These are phyloP conservation scores for Leptobrachium ailaonicum DNA, from an alignment of 2,113 vertebrate genomes.

Conservation along the genomic window DNA sequence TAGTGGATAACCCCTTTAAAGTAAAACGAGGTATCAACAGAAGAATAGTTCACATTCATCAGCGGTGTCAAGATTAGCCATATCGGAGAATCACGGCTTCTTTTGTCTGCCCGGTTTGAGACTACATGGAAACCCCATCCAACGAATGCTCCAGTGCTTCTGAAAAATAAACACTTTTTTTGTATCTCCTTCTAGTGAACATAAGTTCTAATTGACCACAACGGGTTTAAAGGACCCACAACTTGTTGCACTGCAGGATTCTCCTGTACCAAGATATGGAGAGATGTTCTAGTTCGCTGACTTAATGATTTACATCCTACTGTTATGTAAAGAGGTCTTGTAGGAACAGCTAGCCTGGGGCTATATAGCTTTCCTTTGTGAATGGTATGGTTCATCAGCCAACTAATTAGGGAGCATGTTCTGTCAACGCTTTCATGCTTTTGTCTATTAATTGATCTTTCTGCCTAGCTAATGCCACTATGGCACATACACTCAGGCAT, in stretches of 20 bases:
- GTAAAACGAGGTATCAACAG: no score
- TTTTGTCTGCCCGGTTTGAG: no score
- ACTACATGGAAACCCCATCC: background rate
- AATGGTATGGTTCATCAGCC: slow-evolving; percentile 64
- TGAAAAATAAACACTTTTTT: background rate
- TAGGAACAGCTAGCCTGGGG: slow-evolving; percentile 46
- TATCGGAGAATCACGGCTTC: no score
- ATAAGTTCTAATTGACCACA: slow-evolving; percentile 5
- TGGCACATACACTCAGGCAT: slow-evolving; percentile 53
- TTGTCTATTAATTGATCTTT: slow-evolving; percentile 72
- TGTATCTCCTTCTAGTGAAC: background rate
- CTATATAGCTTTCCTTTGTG: slow-evolving; percentile 55
- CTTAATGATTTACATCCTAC: slow-evolving; percentile 44
- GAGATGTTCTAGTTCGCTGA: slow-evolving; percentile 20
- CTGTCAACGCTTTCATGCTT: slow-evolving; percentile 68
- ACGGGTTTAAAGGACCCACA: background rate
- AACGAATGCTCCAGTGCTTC: background rate
- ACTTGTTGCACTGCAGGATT: slow-evolving; percentile 29
- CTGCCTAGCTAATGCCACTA: slow-evolving; percentile 68
- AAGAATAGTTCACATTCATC: no score
- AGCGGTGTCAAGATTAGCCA: no score
- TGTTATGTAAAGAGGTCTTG: slow-evolving; percentile 49
- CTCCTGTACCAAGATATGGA: background rate
- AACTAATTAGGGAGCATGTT: slow-evolving; percentile 71
- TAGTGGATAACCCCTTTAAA: no score